Conservation (phyloP, 1,140 invertebrate genomes). For the Leptinotarsa undecemlineata region DNA sequence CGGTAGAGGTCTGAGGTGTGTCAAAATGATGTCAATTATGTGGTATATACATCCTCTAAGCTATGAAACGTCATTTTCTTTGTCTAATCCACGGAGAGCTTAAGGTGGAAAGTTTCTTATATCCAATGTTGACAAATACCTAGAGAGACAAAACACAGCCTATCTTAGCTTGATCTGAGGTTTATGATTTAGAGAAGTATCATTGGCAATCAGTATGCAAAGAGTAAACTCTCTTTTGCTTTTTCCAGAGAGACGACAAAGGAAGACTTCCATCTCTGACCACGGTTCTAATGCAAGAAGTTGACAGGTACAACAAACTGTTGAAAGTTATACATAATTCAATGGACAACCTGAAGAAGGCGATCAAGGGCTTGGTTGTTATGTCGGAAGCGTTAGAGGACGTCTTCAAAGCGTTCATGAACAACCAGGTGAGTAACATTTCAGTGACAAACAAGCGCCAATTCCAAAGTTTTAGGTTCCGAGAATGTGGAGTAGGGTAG, state of each 20-base stretch:
- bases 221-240: not conserved
- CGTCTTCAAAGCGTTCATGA: slow-evolving; percentile 75
- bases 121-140: too few species aligned
- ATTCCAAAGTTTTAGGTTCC: slow-evolving; percentile 64
- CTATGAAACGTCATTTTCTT: too few species aligned
- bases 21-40: too few species aligned
- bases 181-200: too few species aligned
- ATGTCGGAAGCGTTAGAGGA: slow-evolving; percentile 86
- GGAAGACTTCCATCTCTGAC: slow-evolving; percentile 77
- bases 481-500: slow-evolving; percentile 75
- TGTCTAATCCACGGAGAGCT: too few species aligned
- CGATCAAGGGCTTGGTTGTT: slow-evolving; percentile 83
- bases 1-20: too few species aligned
- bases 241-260: slow-evolving; percentile 64
- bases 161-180: too few species aligned
- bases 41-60: too few species aligned
- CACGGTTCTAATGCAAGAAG: slow-evolving; percentile 83
- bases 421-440: slow-evolving; percentile 64
- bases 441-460: not conserved
- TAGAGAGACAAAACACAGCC: too few species aligned
- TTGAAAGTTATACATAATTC: slow-evolving; percentile 72
- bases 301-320: slow-evolving; percentile 82
- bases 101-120: too few species aligned
- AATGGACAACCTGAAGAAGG: slow-evolving; percentile 76
- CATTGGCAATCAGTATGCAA: not conserved